Evolutionary conservation across 2,797 vertebrate genomes (phyloP), one percentile per base, ranked within the genome.

Genomic region (Coendou prehensilis): DNA sequence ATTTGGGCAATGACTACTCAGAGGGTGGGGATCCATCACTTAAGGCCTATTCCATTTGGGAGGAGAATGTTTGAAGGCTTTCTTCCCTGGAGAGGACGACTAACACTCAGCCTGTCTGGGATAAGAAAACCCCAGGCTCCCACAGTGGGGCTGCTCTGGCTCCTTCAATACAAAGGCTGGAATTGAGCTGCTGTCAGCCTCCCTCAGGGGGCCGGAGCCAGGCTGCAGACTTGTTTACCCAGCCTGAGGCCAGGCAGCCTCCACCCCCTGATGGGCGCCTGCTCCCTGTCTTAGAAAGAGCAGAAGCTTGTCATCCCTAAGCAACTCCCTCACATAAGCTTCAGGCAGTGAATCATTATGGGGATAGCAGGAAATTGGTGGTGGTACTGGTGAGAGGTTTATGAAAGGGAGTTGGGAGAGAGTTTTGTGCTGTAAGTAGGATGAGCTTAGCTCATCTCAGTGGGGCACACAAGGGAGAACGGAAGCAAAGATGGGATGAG

Each of bases 171-270:
- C 96, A 94, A 96, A 97, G 93, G 47, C 84, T 93, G n/a, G 75
- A 47, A 57, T 9, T 54, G 61, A 95, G 79, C 30, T 15, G 90
- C 91, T 75, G 80, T 93, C 96, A 97, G 96, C 73, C 95, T 97
- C 91, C 93, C 85, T 96, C 92, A 64, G 95, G 97, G 95, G 96
- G 89, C 79, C 93, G 94, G 97, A 97, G 96, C 96, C 93, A 76
- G 94, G 84, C 61, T 50, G 33, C 61, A 76, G 91, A 93, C 15
- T 13, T 92, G 80, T 96, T 96, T 95, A 93, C 37, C 78, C 89
- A 82, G 88, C 89, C 89, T 79, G 15, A 37, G 54, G 94, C 89
- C 56, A 78, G 83, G 41, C 30, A 1, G 57, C 95, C 89, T 10
- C 37, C 18, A 71, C 67, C 37, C 67, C 67, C 67, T 41, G n/a